A percentile compares a stretch with the other conserved stretches of the same genome.
Evolutionary conservation across 1,140 invertebrate species (phyloP).

Genomic region (Heliconius hermathena): DNA sequence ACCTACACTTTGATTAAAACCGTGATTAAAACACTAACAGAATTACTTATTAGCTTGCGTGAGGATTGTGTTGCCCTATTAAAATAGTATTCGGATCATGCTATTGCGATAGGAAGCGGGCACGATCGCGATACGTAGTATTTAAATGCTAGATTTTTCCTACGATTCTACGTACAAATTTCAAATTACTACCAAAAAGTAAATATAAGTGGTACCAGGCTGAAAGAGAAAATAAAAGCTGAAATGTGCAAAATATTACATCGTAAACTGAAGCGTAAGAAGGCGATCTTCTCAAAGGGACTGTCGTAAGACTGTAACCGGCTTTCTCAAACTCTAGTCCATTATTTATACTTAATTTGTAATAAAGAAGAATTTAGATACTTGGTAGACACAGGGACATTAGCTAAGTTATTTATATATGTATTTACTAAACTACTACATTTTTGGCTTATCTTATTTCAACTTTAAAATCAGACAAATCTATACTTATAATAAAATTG

Average conservation of each 20-base stretch:
- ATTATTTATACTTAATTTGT: neutral
- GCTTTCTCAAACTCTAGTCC: neutral
- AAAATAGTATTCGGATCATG: neutral
- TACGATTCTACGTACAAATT: neutral
- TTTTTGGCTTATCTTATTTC: too few relatives aligned
- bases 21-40: neutral
- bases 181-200: neutral
- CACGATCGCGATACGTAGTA: neutral
- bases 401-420: neutral
- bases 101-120: neutral
- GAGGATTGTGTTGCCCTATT: constrained; percentile 1
- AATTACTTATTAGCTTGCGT: constrained; percentile 2
- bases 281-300: neutral
- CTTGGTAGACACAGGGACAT: neutral
- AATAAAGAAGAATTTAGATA: neutral
- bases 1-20: neutral
- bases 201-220: neutral
- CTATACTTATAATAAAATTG: too few relatives aligned
- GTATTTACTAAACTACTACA: too few relatives aligned
- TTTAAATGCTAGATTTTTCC: neutral
- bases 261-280: neutral
- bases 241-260: neutral
- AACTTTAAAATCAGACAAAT: too few relatives aligned
- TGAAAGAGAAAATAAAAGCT: neutral
- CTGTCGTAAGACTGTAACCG: neutral